A percentile compares a stretch with the other conserved stretches of the same genome.
Conservation (phyloP, 1,140 invertebrate genomes). For the Bombus affinis region DNA sequence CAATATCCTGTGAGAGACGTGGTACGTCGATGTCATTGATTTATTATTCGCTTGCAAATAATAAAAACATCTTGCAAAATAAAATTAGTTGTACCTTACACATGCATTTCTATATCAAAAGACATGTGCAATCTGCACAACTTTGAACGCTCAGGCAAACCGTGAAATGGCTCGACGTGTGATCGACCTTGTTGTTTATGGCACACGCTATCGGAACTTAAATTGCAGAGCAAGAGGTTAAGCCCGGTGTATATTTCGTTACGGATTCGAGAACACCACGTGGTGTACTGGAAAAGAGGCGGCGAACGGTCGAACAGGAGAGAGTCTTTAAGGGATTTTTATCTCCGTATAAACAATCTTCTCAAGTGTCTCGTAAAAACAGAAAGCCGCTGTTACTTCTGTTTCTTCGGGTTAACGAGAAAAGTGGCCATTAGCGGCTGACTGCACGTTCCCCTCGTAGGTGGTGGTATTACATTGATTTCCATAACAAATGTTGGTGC, state of each 20-base stretch:
- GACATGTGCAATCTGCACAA: no score
- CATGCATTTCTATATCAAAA: no score
- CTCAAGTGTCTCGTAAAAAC: constrained; percentile 37
- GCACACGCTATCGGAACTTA: no score
- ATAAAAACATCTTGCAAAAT: no score
- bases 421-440: constrained; percentile 35
- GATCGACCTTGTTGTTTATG: no score
- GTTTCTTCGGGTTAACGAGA: constrained; percentile 32
- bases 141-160: no score
- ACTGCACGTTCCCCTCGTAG: neutral
- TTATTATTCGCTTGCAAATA: no score
- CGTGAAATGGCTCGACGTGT: no score
- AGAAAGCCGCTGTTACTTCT: constrained; percentile 4
- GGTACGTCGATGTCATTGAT: no score
- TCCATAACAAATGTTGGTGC: constrained; percentile 46
- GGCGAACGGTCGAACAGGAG: neutral
- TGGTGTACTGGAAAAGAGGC: neutral
- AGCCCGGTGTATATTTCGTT: neutral
- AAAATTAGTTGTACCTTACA: no score
- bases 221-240: no score
- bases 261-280: neutral
- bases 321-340: constrained; percentile 13
- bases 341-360: constrained; percentile 12
- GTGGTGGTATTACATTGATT: constrained; percentile 10
- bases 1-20: no score